These are phyloP conservation scores for Portunus trituberculatus DNA, from an alignment of 1,140 invertebrate species.

Conservation along the genomic window DNA sequence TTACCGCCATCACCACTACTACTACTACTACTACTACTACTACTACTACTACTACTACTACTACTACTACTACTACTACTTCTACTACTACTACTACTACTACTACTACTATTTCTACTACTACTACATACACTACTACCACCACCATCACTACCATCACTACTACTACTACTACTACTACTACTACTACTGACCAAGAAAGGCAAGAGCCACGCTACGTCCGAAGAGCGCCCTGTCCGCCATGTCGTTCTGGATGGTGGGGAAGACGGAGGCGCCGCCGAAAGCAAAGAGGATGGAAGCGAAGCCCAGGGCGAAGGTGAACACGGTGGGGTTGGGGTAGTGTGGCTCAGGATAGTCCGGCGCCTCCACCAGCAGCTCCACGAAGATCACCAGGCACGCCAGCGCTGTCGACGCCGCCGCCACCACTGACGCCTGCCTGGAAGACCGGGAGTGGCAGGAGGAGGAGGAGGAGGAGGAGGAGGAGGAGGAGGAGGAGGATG, in stretches of 20 bases:
- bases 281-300: constrained; percentile 86
- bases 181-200: constrained; percentile 77
- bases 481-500: no score
- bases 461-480: no score
- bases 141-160: neutral
- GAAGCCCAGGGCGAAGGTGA: constrained; percentile 84
- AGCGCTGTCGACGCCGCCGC: constrained; percentile 83
- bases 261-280: constrained; percentile 85
- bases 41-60: neutral
- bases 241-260: constrained; percentile 87
- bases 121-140: neutral
- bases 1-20: neutral
- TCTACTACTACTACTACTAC: neutral
- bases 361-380: constrained; percentile 81
- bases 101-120: neutral
- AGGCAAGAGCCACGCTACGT: constrained; percentile 78
- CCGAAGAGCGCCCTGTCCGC: constrained; percentile 78
- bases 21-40: neutral
- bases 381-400: constrained; percentile 83
- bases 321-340: constrained; percentile 77
- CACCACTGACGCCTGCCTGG: constrained; percentile 81
- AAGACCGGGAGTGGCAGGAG: no score
- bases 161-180: neutral
- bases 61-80: neutral
- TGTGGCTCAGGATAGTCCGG: neutral